Evolutionary conservation across 2,888 invertebrate species (phyloP), one percentile per base, ranked within the genome.

Genomic region (Uloborus plumipes): DNA sequence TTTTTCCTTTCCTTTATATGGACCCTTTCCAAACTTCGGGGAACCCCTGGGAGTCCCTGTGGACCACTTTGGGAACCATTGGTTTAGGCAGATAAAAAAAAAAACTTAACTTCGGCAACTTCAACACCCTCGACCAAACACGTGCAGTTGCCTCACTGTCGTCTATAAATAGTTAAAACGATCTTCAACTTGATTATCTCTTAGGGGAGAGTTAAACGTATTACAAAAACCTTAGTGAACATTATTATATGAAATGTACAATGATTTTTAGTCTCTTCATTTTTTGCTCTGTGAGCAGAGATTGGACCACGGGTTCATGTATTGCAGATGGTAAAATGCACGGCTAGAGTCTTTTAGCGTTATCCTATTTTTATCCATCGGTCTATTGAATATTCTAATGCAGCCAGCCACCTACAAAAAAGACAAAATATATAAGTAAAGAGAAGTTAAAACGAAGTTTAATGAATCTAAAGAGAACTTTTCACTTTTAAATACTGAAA

Each of bases 361-460:
- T 86, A 88, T 81, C 88, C 88, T 74, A 89, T 87, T 86, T 89
- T 89, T 61, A 90, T 89, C 90, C 97, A 97, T 87, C 96, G 92
- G 89, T 97, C 96, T 90, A 97, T 97, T 81, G 97, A 96, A 89
- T 96, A 97, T 89, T 97, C 97, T 88, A 97, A 90, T 84, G 96
- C 96, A 85, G 96, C 95, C 89, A 97, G 92, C 97, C 97, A 97
- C 87, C 97, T 97, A 90, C 4, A 72, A 82, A 47, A 22, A 31
- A 65, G 14, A 61, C 6, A 39, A 39, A 39, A 39, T 39, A 39
- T 11, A 39, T 39, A 9, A 39, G 39, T 39, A 11, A 39, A 39
- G 9, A 39, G 26, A 26, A 26, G 26, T 26, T 3, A 26, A 26
- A 26, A 4, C 2, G 4, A 26, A 3, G 2, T 4, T 26, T 26